These are phyloP conservation scores for Urechis unicinctus DNA, from an alignment of 2,888 invertebrate genomes.

Conservation along the genomic window DNA sequence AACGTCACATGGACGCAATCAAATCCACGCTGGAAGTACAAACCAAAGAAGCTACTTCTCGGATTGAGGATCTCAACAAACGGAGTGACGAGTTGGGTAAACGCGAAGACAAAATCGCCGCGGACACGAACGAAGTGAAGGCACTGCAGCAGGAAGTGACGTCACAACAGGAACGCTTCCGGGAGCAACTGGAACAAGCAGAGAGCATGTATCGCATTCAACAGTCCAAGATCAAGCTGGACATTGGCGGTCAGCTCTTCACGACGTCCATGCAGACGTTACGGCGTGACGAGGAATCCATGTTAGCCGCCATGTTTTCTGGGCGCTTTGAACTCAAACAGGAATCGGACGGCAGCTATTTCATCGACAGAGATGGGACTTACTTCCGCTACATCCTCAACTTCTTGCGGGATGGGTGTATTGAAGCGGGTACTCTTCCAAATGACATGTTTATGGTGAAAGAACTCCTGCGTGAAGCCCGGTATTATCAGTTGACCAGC, in stretches of 20 bases:
- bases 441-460: slow-evolving; percentile 15
- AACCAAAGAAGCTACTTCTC: slow-evolving; percentile 4
- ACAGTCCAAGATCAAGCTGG: slow-evolving; percentile 24
- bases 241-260: slow-evolving; percentile 26
- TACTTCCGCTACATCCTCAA: slow-evolving; percentile 41
- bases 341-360: slow-evolving; percentile 27
- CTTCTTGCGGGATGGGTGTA: slow-evolving; percentile 40
- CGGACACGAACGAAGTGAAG: background rate
- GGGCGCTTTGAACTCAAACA: slow-evolving; percentile 21
- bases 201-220: slow-evolving; percentile 14
- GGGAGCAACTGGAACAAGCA: slow-evolving; percentile 15
- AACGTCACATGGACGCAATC: slow-evolving; percentile 1
- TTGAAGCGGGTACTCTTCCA: slow-evolving; percentile 23
- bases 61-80: slow-evolving; percentile 9
- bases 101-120: background rate
- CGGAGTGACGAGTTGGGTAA: slow-evolving; percentile 2
- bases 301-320: slow-evolving; percentile 28
- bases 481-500: slow-evolving; percentile 23
- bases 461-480: slow-evolving; percentile 25
- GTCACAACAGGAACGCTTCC: slow-evolving; percentile 19
- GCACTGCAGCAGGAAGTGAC: slow-evolving; percentile 17
- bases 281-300: slow-evolving; percentile 20
- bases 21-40: slow-evolving; percentile 4
- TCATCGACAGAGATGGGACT: slow-evolving; percentile 30
- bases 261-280: slow-evolving; percentile 27